Evolutionary conservation across 2,797 vertebrate genomes (phyloP).

Genomic region (Kryptopterus vitreolus): DNA sequence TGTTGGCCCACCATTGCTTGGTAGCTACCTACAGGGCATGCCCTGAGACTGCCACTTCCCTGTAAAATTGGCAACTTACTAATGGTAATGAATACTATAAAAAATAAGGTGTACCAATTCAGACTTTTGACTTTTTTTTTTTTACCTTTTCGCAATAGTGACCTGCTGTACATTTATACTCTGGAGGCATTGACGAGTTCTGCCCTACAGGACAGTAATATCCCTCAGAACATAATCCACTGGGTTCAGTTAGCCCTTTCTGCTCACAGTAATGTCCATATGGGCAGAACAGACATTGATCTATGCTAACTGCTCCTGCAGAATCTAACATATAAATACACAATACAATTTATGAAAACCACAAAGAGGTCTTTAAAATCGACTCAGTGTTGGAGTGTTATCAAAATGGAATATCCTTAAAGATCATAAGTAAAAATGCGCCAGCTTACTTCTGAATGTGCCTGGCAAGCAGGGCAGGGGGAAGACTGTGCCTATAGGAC

Average conservation of each 20-base stretch:
- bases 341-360: background rate
- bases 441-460: slow-evolving; percentile 72
- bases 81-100: background rate
- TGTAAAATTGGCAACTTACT: slow-evolving; percentile 49
- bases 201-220: slow-evolving; percentile 83
- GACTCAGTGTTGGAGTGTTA: background rate
- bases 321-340: slow-evolving; percentile 55
- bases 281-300: slow-evolving; percentile 79
- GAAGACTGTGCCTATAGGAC: slow-evolving; percentile 75
- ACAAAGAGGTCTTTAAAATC: background rate
- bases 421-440: slow-evolving; percentile 15
- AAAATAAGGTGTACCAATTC: background rate
- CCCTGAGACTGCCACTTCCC: slow-evolving; percentile 69
- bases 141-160: slow-evolving; percentile 75
- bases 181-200: slow-evolving; percentile 65
- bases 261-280: slow-evolving; percentile 81
- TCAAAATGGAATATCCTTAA: background rate
- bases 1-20: slow-evolving; percentile 74
- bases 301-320: slow-evolving; percentile 70
- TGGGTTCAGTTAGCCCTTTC: slow-evolving; percentile 69
- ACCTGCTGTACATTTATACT: slow-evolving; percentile 70
- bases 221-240: slow-evolving; percentile 77
- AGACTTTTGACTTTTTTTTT: slow-evolving; percentile 12
- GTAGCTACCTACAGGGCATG: slow-evolving; percentile 79
- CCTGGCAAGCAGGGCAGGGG: slow-evolving; percentile 82